phyloP scores from a whole-genome alignment of 2,888 invertebrate species.

The Bibio marci region DNA sequence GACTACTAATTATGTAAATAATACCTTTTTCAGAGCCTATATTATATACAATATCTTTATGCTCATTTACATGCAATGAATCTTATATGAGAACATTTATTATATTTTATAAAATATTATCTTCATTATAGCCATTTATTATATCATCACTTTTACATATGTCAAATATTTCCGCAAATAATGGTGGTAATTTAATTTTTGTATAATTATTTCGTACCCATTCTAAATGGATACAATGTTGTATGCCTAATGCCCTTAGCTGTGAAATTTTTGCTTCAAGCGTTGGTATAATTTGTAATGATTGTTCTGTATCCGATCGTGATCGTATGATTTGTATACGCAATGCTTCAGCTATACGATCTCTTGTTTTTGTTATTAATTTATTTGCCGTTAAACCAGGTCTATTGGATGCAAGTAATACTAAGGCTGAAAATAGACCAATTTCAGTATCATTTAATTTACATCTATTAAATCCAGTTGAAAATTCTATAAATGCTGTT shows the following conservation, averaged over 20 bases:
- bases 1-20: too few species aligned
- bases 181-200: conserved; percentile 67
- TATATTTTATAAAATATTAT: too few species aligned
- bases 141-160: too few species aligned
- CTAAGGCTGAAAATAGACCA: conserved; percentile 72
- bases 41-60: too few species aligned
- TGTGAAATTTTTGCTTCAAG: conserved; percentile 51
- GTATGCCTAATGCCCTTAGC: conserved; percentile 59
- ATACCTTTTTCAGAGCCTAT: too few species aligned
- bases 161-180: conserved; percentile 94
- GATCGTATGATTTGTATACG: conserved; percentile 49
- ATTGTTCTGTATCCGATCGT: conserved; percentile 23
- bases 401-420: conserved; percentile 67
- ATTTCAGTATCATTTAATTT: conserved; percentile 78
- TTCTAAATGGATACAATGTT: conserved; percentile 67
- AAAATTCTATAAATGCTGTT: conserved; percentile 62
- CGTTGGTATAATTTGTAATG: conserved; percentile 30
- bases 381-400: conserved; percentile 64
- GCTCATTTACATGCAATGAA: too few species aligned
- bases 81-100: too few species aligned
- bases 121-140: too few species aligned
- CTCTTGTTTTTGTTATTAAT: conserved; percentile 60
- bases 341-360: conserved; percentile 72
- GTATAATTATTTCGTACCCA: conserved; percentile 88
- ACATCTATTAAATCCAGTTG: conserved; percentile 54